Evolutionary conservation across 2,888 invertebrate species (phyloP).

Genomic region (Cinara cedri): DNA sequence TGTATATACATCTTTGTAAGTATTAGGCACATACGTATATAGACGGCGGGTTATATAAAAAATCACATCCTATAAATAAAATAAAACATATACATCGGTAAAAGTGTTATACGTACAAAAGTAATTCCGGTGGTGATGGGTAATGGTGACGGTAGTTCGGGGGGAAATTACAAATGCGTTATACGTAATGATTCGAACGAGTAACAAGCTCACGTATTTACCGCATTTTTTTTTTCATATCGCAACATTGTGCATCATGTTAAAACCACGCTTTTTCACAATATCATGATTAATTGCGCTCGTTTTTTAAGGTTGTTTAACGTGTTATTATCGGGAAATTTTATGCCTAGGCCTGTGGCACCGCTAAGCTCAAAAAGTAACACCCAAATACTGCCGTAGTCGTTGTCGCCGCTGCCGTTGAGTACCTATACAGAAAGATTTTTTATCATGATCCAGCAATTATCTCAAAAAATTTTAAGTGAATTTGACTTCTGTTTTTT

Average conservation of each 20-base stretch:
- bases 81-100: background rate
- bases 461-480: too few relatives aligned
- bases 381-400: background rate
- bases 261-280: background rate
- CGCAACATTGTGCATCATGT: background rate
- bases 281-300: conserved; percentile 8
- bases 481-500: too few relatives aligned
- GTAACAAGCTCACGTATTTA: background rate
- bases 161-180: conserved; percentile 3
- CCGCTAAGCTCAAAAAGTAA: background rate
- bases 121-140: background rate
- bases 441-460: too few relatives aligned
- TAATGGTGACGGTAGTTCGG: background rate
- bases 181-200: background rate
- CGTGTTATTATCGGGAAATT: background rate
- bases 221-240: conserved; percentile 19
- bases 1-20: background rate
- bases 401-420: too few relatives aligned
- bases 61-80: background rate
- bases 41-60: background rate
- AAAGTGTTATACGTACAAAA: background rate
- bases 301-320: conserved; percentile 1
- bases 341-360: background rate
- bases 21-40: background rate
- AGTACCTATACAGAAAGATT: too few relatives aligned